These are phyloP conservation scores for Phoxinus phoxinus DNA, from an alignment of 2,113 vertebrate genomes.

Conservation along the genomic window DNA sequence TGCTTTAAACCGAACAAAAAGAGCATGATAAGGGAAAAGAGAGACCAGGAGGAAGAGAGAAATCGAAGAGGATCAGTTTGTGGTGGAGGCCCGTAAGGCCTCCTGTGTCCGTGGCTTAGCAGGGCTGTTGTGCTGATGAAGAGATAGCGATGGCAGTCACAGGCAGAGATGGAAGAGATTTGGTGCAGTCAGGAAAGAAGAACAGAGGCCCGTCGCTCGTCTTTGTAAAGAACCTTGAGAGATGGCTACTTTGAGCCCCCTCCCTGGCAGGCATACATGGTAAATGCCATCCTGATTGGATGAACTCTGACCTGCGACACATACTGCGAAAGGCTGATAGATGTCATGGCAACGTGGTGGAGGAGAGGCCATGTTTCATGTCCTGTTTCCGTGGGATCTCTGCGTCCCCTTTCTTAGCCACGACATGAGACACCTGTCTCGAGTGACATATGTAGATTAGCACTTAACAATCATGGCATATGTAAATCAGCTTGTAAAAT, in stretches of 20 bases:
- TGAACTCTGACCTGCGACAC: constrained; percentile 73
- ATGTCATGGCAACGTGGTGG: constrained; percentile 73
- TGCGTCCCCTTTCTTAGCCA: neutral
- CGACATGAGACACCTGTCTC: constrained; percentile 3
- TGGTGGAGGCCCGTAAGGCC: constrained; percentile 59
- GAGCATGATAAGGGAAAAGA: constrained; percentile 38
- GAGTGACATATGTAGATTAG: constrained; percentile 44
- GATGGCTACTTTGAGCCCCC: constrained; percentile 70
- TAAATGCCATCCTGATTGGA: constrained; percentile 79
- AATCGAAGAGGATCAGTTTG: constrained; percentile 80
- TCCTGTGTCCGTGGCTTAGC: constrained; percentile 65
- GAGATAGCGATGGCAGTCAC: constrained; percentile 55
- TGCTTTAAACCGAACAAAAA: constrained; percentile 63
- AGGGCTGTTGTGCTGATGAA: constrained; percentile 57
- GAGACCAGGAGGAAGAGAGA: constrained; percentile 50
- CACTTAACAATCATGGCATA: constrained; percentile 1
- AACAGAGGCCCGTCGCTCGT: constrained; percentile 52
- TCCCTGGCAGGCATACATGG: constrained; percentile 47
- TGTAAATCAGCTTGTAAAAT: constrained; percentile 40
- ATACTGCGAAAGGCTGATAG: constrained; percentile 72
- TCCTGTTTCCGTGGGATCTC: constrained; percentile 33
- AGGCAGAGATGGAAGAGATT: constrained; percentile 66
- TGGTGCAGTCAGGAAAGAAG: constrained; percentile 65
- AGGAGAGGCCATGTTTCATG: constrained; percentile 47
- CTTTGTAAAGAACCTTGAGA: constrained; percentile 85